Conservation (phyloP, 2,113 vertebrate species). For the Rhabdomys dilectus region DNA sequence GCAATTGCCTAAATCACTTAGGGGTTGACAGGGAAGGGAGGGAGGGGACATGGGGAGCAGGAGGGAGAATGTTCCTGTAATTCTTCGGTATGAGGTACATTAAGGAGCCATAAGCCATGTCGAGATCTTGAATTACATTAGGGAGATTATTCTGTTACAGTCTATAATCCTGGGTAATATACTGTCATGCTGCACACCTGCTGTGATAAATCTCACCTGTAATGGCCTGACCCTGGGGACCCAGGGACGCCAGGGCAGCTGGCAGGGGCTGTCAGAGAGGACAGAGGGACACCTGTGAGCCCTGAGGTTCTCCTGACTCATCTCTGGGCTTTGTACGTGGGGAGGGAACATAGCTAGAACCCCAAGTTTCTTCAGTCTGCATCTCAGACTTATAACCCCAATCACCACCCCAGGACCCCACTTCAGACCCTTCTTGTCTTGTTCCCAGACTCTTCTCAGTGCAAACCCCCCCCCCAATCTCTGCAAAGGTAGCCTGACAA, state of each 20-base stretch:
- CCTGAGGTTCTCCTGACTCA: not conserved
- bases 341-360: not conserved
- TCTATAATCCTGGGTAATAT: conserved; percentile 93
- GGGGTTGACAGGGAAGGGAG: conserved; percentile 89
- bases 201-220: conserved; percentile 90
- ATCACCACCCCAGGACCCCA: no score
- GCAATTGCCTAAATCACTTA: conserved; percentile 92
- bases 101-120: conserved; percentile 94
- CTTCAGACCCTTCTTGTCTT: not conserved
- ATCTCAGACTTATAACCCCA: not conserved
- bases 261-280: conserved; percentile 38
- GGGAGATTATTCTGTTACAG: conserved; percentile 93
- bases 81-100: conserved; percentile 93
- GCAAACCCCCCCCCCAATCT: not conserved
- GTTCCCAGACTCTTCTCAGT: not conserved
- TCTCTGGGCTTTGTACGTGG: not conserved
- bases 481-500: not conserved
- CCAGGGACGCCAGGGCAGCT: conserved; percentile 79
- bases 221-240: conserved; percentile 88
- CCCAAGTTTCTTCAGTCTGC: not conserved
- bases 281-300: conserved; percentile 4
- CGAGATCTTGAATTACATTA: conserved; percentile 94
- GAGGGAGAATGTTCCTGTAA: conserved; percentile 90
- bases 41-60: conserved; percentile 78
- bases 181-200: conserved; percentile 89